Conservation (phyloP, 2,888 invertebrate genomes). For the Orthosia cruda region DNA sequence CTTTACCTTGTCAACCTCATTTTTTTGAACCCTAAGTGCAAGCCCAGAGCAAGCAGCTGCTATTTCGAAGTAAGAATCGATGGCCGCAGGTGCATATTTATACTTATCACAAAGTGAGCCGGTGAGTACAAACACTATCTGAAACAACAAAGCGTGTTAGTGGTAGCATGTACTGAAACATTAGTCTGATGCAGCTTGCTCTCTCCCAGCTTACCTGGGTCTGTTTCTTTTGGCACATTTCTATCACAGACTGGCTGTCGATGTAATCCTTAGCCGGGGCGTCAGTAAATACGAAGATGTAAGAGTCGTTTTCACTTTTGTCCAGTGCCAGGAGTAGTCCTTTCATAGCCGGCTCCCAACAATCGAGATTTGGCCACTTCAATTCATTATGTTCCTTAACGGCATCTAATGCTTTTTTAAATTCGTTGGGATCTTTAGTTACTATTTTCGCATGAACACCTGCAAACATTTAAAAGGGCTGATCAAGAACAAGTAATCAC, state of each 20-base stretch:
- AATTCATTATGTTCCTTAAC: no score
- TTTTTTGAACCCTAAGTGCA: conserved; percentile 18
- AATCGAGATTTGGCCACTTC: conserved; percentile 43
- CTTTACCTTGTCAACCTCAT: conserved; percentile 40
- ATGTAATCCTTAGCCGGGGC: conserved; percentile 69
- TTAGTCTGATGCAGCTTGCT: no score
- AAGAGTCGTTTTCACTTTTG: conserved; percentile 62
- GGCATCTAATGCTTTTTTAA: no score
- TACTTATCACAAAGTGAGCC: conserved; percentile 20
- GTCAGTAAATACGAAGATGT: conserved; percentile 62
- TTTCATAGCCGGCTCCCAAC: conserved; percentile 66
- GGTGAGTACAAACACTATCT: conserved; percentile 61
- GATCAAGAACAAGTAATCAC: no score
- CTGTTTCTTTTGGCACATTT: conserved; percentile 69
- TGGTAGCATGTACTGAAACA: no score
- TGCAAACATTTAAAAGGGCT: no score
- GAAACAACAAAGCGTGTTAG: not conserved
- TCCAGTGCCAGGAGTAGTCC: conserved; percentile 68
- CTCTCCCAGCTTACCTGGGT: conserved; percentile 60
- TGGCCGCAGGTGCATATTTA: not conserved
- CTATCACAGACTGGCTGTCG: conserved; percentile 49
- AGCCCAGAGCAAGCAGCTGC: conserved; percentile 58
- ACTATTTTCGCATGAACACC: no score
- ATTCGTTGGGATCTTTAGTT: no score
- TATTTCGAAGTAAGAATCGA: conserved; percentile 55